Evolutionary conservation across 2,113 vertebrate genomes (phyloP).

Genomic region (Phodopus roborovskii): DNA sequence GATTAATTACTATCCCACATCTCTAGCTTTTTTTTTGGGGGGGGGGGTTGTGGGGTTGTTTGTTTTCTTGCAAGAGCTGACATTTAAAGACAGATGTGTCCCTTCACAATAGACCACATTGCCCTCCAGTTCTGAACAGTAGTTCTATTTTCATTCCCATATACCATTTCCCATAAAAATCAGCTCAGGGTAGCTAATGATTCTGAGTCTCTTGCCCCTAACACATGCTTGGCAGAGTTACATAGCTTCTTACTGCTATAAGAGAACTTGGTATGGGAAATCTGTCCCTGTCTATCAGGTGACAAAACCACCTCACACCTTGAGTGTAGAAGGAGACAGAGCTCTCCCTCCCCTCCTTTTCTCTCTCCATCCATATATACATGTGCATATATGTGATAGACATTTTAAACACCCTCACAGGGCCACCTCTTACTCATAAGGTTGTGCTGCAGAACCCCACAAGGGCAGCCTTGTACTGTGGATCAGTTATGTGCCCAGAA

Average conservation of each 20-base stretch:
- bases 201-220: slow-evolving; percentile 37
- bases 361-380: neutral
- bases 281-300: slow-evolving; percentile 20
- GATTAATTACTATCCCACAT: neutral
- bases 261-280: neutral
- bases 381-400: neutral
- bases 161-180: neutral
- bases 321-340: slow-evolving; percentile 23
- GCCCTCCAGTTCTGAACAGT: neutral
- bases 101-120: neutral
- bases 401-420: neutral
- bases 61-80: neutral
- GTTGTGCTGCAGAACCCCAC: slow-evolving; percentile 9
- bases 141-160: neutral
- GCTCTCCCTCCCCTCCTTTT: neutral
- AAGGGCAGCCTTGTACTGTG: neutral
- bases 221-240: neutral
- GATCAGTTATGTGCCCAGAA: slow-evolving; percentile 12
- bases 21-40: neutral
- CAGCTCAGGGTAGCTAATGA: neutral
- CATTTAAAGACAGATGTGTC: slow-evolving; percentile 34
- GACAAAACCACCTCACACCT: neutral
- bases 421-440: slow-evolving; percentile 12
- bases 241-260: neutral
- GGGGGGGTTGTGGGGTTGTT: too few species aligned